Percentiles rank a stretch among this genome's conserved stretches.
These are phyloP conservation scores for Podarcis lilfordi DNA, from an alignment of 2,797 vertebrate genomes.

Conservation along the genomic window DNA sequence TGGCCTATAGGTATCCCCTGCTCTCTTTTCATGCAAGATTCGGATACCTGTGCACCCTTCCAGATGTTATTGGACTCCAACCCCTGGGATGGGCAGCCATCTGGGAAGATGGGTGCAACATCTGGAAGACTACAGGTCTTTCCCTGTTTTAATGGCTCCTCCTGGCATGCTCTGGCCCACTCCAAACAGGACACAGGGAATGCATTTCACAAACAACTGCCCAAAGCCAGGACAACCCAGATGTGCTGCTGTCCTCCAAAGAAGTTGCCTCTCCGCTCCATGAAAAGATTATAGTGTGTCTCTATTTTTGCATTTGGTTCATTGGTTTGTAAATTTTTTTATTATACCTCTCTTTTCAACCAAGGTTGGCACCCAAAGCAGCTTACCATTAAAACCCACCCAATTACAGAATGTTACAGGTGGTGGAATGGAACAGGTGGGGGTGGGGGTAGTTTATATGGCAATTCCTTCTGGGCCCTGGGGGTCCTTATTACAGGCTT, in stretches of 20 bases:
- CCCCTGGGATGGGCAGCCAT: background rate
- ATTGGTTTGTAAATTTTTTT: background rate
- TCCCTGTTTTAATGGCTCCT: background rate
- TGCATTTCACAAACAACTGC: background rate
- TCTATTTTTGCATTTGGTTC: background rate
- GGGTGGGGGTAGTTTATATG: background rate
- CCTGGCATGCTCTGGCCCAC: background rate
- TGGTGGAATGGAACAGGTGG: too few relatives aligned
- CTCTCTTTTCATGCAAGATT: background rate
- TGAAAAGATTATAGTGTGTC: background rate
- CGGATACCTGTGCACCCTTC: background rate
- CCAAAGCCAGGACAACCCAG: background rate
- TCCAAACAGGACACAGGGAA: background rate
- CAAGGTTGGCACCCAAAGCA: background rate
- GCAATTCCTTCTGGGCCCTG: background rate
- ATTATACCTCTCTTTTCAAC: background rate
- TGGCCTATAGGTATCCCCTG: background rate
- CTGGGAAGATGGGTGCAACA: too few relatives aligned
- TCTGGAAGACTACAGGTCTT: background rate
- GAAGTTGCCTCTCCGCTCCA: background rate
- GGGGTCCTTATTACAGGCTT: background rate
- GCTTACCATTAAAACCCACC: background rate
- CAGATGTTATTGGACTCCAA: background rate
- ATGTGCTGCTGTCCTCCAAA: background rate
- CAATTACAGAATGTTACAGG: background rate